A percentile compares a stretch with the other conserved stretches of the same genome.
phyloP scores from a whole-genome alignment of 2,888 invertebrate species.

The Nysson spinosus region DNA sequence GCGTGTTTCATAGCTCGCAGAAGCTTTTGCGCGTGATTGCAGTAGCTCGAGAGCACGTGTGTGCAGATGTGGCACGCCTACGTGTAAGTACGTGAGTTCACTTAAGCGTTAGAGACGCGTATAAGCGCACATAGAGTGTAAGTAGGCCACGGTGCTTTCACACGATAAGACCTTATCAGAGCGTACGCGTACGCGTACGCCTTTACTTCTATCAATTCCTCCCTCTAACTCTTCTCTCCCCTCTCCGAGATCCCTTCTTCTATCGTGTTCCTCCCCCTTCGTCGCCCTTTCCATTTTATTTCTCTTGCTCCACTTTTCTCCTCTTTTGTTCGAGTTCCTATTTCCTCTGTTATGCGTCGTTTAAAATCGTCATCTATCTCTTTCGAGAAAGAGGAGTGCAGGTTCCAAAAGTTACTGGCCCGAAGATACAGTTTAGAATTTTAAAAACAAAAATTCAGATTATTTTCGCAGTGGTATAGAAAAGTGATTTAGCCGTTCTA shows the following conservation, averaged over 20 bases:
- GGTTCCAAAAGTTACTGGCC: too few species aligned
- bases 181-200: constrained; percentile 59
- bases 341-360: too few species aligned
- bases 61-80: constrained; percentile 21
- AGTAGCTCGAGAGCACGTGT: constrained; percentile 18
- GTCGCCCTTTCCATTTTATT: not conserved
- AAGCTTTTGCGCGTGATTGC: constrained; percentile 35
- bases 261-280: not conserved
- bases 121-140: constrained; percentile 59
- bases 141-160: constrained; percentile 77
- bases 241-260: constrained; percentile 20
- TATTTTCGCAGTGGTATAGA: too few species aligned
- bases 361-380: too few species aligned
- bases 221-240: constrained; percentile 10
- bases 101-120: constrained; percentile 48
- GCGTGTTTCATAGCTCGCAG: constrained; percentile 28
- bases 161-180: constrained; percentile 75
- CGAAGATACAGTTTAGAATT: too few species aligned
- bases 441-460: too few species aligned
- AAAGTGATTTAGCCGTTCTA: too few species aligned
- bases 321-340: not conserved
- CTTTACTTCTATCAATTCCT: constrained; percentile 42
- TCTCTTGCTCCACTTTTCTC: not conserved
- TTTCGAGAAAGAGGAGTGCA: too few species aligned
- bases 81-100: constrained; percentile 38